Evolutionary conservation across 2,888 invertebrate genomes (phyloP).

Genomic region (Ecdyonurus torrentis): DNA sequence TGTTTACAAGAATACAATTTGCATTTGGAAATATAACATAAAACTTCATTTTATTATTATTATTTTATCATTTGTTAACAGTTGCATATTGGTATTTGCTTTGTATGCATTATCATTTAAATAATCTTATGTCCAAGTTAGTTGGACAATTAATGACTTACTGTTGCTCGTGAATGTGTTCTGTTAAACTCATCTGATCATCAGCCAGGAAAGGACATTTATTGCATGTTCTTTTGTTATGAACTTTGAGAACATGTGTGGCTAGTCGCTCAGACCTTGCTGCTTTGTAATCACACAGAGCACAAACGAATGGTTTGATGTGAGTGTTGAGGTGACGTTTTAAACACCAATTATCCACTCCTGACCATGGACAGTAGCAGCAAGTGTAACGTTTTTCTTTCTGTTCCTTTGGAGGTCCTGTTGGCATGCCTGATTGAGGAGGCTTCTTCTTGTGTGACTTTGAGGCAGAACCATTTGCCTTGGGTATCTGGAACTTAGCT

Average conservation of each 20-base stretch:
- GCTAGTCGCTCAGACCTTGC: slow-evolving; percentile 78
- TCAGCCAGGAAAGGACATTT: slow-evolving; percentile 78
- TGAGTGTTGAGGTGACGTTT: slow-evolving; percentile 86
- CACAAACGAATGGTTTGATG: slow-evolving; percentile 79
- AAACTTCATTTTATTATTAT: too few relatives aligned
- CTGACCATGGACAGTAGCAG: slow-evolving; percentile 83
- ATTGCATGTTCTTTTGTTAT: slow-evolving; percentile 78
- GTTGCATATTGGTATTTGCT: not conserved
- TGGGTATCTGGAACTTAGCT: not conserved
- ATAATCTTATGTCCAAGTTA: too few relatives aligned
- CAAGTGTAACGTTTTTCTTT: slow-evolving; percentile 64
- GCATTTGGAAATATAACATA: not conserved
- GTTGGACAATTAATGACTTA: slow-evolving; percentile 20
- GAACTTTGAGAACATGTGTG: slow-evolving; percentile 80
- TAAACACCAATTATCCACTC: slow-evolving; percentile 86
- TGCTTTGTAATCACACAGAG: slow-evolving; percentile 84
- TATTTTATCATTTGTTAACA: not conserved
- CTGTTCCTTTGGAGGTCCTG: slow-evolving; percentile 24
- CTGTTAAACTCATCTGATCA: slow-evolving; percentile 58
- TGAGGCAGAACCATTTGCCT: not conserved
- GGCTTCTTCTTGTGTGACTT: not conserved
- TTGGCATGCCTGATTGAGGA: not conserved
- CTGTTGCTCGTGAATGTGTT: slow-evolving; percentile 41
- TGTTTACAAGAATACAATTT: too few relatives aligned
- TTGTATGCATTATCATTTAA: not conserved